A percentile compares a stretch with the other conserved stretches of the same genome.
phyloP scores from a whole-genome alignment of 2,113 vertebrate genomes.

The Prietella phreatophila region DNA sequence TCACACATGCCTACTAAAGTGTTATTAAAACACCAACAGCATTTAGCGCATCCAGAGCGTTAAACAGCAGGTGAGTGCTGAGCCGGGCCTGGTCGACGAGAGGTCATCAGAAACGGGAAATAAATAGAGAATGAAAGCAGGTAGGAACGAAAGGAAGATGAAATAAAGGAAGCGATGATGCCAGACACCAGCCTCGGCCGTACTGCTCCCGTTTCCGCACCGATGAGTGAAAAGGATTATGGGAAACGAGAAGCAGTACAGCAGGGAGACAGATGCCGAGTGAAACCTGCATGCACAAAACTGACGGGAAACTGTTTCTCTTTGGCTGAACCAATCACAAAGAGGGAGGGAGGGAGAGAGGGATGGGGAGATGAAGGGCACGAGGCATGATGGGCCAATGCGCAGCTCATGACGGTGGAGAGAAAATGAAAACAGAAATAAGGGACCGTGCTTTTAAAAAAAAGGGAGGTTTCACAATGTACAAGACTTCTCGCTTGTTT shows the following conservation, averaged over 20 bases:
- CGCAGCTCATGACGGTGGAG: slow-evolving; percentile 65
- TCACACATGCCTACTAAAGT: background rate
- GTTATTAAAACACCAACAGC: slow-evolving; percentile 14
- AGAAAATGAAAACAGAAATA: slow-evolving; percentile 65
- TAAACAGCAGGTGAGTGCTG: background rate
- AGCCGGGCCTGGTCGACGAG: slow-evolving; percentile 35
- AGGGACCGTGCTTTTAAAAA: slow-evolving; percentile 43
- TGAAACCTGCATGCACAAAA: slow-evolving; percentile 93
- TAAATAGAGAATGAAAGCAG: slow-evolving; percentile 17
- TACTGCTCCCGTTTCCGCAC: slow-evolving; percentile 72
- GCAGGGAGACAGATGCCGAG: slow-evolving; percentile 53
- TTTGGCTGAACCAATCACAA: slow-evolving; percentile 86
- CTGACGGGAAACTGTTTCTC: slow-evolving; percentile 93
- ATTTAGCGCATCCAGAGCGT: background rate
- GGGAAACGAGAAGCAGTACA: slow-evolving; percentile 70
- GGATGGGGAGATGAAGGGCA: slow-evolving; percentile 72
- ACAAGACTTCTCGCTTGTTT: background rate
- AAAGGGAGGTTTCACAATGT: background rate
- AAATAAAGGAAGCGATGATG: slow-evolving; percentile 37
- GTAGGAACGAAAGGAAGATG: background rate
- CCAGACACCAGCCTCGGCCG: slow-evolving; percentile 60
- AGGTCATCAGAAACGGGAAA: slow-evolving; percentile 31
- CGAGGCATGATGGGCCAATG: slow-evolving; percentile 56
- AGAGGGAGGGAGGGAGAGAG: slow-evolving; percentile 78
- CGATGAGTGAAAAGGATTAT: background rate